These are phyloP conservation scores for Endomychus coccineus DNA, from an alignment of 2,888 invertebrate genomes.

Conservation along the genomic window DNA sequence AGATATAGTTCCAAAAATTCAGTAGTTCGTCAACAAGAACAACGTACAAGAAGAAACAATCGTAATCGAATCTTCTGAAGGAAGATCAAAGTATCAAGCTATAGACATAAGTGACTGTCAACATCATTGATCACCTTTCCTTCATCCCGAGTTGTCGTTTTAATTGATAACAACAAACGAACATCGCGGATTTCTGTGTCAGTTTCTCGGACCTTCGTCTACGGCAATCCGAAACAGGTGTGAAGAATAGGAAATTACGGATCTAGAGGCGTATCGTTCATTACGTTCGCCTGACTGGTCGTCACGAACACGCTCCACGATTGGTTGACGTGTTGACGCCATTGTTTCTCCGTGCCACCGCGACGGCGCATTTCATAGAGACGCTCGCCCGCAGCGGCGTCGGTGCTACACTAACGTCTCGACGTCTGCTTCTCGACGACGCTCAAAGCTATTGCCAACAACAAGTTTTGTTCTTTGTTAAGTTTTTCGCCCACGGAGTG, in stretches of 20 bases:
- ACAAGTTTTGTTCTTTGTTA: constrained; percentile 29
- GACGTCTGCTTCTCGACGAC: constrained; percentile 37
- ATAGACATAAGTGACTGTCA: too few species aligned
- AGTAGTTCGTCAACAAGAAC: too few species aligned
- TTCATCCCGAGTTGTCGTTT: too few species aligned
- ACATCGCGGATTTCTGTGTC: too few species aligned
- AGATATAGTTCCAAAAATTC: too few species aligned
- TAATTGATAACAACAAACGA: too few species aligned
- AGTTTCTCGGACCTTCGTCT: too few species aligned
- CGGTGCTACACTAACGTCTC: constrained; percentile 48
- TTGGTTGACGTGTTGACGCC: constrained; percentile 40
- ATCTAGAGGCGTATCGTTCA: too few species aligned
- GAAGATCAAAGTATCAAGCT: too few species aligned
- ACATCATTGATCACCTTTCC: too few species aligned
- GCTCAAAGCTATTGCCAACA: constrained; percentile 30
- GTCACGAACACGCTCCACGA: constrained; percentile 31
- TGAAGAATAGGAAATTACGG: constrained; percentile 35
- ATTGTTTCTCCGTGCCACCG: constrained; percentile 45
- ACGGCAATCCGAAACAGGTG: not conserved
- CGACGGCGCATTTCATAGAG: constrained; percentile 43
- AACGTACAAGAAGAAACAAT: too few species aligned
- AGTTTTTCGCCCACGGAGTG: constrained; percentile 28
- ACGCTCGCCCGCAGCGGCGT: constrained; percentile 57
- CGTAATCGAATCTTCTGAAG: too few species aligned
- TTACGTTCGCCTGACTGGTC: constrained; percentile 38